phyloP scores from a whole-genome alignment of 2,797 vertebrate species.

The Gambelia wislizenii region DNA sequence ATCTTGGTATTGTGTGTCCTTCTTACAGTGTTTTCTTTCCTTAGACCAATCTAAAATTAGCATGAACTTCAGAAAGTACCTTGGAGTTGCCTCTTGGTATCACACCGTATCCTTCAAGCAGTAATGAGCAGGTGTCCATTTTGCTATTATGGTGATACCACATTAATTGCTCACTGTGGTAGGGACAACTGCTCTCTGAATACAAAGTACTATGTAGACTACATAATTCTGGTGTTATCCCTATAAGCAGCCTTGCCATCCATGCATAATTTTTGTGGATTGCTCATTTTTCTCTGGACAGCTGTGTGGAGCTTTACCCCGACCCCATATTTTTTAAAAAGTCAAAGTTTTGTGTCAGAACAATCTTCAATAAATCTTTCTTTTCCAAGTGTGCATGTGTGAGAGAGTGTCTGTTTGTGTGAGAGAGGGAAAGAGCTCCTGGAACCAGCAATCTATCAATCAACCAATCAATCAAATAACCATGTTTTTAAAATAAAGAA shows the following conservation, averaged over 20 bases:
- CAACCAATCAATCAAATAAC: neutral
- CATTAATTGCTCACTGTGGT: constrained; percentile 50
- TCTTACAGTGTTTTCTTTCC: constrained; percentile 44
- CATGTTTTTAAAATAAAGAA: neutral
- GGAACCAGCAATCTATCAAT: neutral
- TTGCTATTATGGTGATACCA: constrained; percentile 55
- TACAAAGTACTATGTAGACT: constrained; percentile 48
- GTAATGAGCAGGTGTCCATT: constrained; percentile 63
- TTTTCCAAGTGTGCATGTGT: neutral
- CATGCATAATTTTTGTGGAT: constrained; percentile 43
- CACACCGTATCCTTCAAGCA: neutral
- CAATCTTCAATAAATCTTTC: neutral
- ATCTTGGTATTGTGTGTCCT: constrained; percentile 33
- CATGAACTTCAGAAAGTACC: constrained; percentile 51
- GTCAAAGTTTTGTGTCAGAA: neutral
- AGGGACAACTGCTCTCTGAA: constrained; percentile 58
- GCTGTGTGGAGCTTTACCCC: too few relatives aligned
- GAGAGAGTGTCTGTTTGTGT: too few relatives aligned
- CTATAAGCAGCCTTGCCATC: constrained; percentile 57
- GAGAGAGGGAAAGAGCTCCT: neutral
- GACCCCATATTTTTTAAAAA: constrained; percentile 14
- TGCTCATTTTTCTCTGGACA: constrained; percentile 38
- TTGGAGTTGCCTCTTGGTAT: constrained; percentile 59
- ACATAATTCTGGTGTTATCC: constrained; percentile 43
- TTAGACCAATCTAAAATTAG: constrained; percentile 48